Evolutionary conservation across 2,888 invertebrate species (phyloP), one percentile per base, ranked within the genome.

Genomic region (Drosophila atroscutellata): DNA sequence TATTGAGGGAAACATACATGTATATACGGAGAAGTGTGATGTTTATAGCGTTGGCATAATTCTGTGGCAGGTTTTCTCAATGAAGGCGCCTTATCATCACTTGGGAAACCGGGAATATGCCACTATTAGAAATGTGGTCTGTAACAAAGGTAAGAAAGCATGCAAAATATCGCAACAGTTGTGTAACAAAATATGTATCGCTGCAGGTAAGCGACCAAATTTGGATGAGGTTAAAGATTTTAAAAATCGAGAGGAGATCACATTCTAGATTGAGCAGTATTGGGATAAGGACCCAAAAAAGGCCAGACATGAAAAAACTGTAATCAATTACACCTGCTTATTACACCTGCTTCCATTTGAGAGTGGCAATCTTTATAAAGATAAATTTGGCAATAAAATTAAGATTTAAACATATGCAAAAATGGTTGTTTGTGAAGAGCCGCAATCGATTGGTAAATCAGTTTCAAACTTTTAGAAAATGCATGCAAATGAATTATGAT

Each of bases 121-220:
- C 1, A 2, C 15, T 11, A 52, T 52, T 52, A 0, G 0, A 0
- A 0, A 52, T 52, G 0, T 1, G 6, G 18, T 36, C 9, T 0
- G 1, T 3, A 4, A 11, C 9, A 0, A 1, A 0, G 15, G 39
- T 42, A 39, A 56, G 56, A 42, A 30, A 0, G n/a, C 2, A 0
- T 24, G 9, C 2, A 32, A 24, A 6, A 13, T 18, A 13, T 15
- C 8, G 4, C 9, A 34, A 52, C 2, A 52, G 34, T 24, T 32
- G 6, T 18, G 13, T 3, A 39, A 5, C 30, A 9, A 32, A 9
- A 32, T 24, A 24, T 18, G 24, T 4, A 52, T 11, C n/a, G 2
- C 4, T 55, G 8, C n/a, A 56, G 37, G 2, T 26, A 0, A 0
- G 9, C 56, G 30, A 28, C 24, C 24, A 24, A 24, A 24, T 24